Conservation (phyloP, 92 coral and sea anemone genomes). For the Actinernus sp. region DNA sequence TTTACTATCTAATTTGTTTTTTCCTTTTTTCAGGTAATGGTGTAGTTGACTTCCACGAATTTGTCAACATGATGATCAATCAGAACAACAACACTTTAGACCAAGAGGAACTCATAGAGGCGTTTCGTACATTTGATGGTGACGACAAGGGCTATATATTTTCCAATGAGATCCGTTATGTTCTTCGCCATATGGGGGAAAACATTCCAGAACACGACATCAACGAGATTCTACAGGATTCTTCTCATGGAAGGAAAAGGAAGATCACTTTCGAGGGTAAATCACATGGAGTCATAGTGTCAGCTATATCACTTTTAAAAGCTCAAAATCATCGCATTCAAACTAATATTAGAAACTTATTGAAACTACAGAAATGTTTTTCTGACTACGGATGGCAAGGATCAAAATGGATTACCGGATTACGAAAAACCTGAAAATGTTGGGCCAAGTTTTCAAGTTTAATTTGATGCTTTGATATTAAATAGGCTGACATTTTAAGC, state of each 20-base stretch:
- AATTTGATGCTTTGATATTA: too few relatives aligned
- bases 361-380: too few relatives aligned
- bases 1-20: not conserved
- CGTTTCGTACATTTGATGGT: conserved; percentile 97
- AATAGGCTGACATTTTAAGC: too few relatives aligned
- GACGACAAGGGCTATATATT: conserved; percentile 98
- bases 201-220: conserved; percentile 97
- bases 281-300: too few relatives aligned
- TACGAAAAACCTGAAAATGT: too few relatives aligned
- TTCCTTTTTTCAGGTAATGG: conserved; percentile 70
- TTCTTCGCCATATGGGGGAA: conserved; percentile 97
- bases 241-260: conserved; percentile 83
- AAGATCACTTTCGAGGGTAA: conserved; percentile 95
- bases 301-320: too few relatives aligned
- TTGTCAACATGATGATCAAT: conserved; percentile 99
- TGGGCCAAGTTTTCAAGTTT: too few relatives aligned
- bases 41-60: conserved; percentile 95
- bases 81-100: conserved; percentile 97
- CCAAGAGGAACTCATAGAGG: conserved; percentile 89
- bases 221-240: conserved; percentile 92
- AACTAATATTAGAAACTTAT: too few relatives aligned
- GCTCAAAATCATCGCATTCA: too few relatives aligned
- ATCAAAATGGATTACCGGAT: too few relatives aligned
- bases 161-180: conserved; percentile 95
- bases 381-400: too few relatives aligned